These are phyloP conservation scores for Drosophila histrio DNA, from an alignment of 2,888 invertebrate species.

Conservation along the genomic window DNA sequence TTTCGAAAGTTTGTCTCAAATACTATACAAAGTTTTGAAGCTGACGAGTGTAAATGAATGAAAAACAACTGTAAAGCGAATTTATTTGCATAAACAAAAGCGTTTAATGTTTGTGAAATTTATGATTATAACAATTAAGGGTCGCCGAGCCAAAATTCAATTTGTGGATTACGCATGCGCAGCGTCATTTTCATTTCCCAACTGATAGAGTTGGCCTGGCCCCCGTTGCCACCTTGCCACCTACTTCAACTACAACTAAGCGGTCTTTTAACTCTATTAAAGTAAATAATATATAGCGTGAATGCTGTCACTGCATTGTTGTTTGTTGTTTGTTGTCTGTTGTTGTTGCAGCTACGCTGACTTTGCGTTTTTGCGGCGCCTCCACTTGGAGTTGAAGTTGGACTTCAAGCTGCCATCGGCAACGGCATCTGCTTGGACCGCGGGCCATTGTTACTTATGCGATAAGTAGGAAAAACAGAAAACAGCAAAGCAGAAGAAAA, in stretches of 20 bases:
- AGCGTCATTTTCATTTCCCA: constrained; percentile 59
- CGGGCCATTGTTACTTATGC: constrained; percentile 54
- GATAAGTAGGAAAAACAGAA: constrained; percentile 29
- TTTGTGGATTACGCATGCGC: constrained; percentile 41
- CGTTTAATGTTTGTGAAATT: constrained; percentile 52
- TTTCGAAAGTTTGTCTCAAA: constrained; percentile 2
- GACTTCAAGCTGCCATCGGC: constrained; percentile 46
- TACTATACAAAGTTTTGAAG: background rate
- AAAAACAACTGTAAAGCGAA: constrained; percentile 11
- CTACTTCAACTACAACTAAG: constrained; percentile 5
- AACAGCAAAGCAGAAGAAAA: constrained; percentile 7
- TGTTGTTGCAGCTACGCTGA: constrained; percentile 51
- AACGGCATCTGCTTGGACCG: constrained; percentile 36
- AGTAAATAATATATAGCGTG: constrained; percentile 74
- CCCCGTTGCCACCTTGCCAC: background rate
- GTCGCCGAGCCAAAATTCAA: constrained; percentile 38
- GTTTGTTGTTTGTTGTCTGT: constrained; percentile 26
- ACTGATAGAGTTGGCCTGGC: constrained; percentile 20
- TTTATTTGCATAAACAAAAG: constrained; percentile 44
- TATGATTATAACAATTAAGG: constrained; percentile 63
- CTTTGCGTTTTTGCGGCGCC: constrained; percentile 58
- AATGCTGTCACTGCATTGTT: constrained; percentile 59
- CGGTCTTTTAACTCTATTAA: constrained; percentile 59
- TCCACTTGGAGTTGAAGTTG: constrained; percentile 44
- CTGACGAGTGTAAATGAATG: constrained; percentile 25